Base-by-base conservation (phyloP, 2,888 invertebrate species). In the Eledona agricola region DNA sequence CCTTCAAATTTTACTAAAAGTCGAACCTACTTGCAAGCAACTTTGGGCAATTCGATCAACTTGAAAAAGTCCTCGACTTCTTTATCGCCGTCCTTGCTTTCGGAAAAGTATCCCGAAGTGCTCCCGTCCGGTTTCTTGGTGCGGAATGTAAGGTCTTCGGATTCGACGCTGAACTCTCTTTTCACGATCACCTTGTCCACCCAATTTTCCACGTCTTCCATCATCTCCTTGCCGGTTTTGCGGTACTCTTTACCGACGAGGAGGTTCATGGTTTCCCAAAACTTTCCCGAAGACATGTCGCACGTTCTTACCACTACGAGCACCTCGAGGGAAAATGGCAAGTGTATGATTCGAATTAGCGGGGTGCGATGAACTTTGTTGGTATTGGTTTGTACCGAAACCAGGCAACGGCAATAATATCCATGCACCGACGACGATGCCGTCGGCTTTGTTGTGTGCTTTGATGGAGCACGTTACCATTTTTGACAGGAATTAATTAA, bases 201-300 rank as follows among this genome's bases (percentile, higher is more conserved):
- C 73, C 72, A 73, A 43, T 71, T 71, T 23, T 70, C 65, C 3
- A 70, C 67, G 34, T 74, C 74, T 17, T 71, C 72, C 32, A 56
- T 59, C 9, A 58, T 58, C 32, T 81, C 81, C 13, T 75, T 74
- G n/a, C 77, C 75, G 2, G 79, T 79, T 22, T 78, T 72, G 43
- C 80, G 76, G 49, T 79, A 74, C 28, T 80, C 82, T 4, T 79
- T 77, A 17, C 78, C 81, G 7, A 83, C 81, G 9, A 85, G 76
- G 20, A 84, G 76, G 54, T 84, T 83, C 53, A 85, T 80, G n/a
- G 83, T 84, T 34, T 81, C 81, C 84, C 85, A 84, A 69, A 85
- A 84, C 25, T 35, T 42, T 9, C 20, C 28, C 4, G 34, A 7
- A 5, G 11, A 15, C 51, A 51, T 51, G n/a, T 31, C 37, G 7